phyloP scores from a whole-genome alignment of 1,140 invertebrate species.

The Lethrus apterus region DNA sequence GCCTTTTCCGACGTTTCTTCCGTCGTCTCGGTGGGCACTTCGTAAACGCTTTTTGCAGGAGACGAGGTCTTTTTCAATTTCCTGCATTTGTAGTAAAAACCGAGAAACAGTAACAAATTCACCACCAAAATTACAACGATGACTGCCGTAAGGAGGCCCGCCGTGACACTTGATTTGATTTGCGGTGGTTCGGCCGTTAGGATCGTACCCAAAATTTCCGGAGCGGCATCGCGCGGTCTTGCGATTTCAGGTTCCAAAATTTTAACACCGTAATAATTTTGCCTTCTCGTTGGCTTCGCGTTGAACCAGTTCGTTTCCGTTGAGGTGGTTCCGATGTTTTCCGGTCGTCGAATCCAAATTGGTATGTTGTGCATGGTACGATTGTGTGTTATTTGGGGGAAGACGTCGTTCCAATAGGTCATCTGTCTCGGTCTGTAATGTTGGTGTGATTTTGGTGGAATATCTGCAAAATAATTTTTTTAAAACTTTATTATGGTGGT shows the following conservation, averaged over 20 bases:
- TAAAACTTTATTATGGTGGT: constrained; percentile 8
- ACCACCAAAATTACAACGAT: constrained; percentile 73
- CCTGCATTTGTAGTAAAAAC: constrained; percentile 65
- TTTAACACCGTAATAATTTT: no score
- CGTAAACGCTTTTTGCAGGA: constrained; percentile 14
- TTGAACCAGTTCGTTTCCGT: no score
- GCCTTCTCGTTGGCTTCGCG: neutral
- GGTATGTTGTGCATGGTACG: neutral
- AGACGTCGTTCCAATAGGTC: constrained; percentile 63
- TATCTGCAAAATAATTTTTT: constrained; percentile 45
- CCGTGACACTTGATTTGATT: constrained; percentile 36
- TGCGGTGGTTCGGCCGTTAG: neutral
- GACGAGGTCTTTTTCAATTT: constrained; percentile 43
- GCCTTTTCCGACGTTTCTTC: constrained; percentile 3
- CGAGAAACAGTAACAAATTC: constrained; percentile 68
- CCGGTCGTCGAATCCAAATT: constrained; percentile 33
- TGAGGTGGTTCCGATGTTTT: constrained; percentile 42
- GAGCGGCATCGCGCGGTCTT: no score
- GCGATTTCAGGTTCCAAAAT: constrained; percentile 5
- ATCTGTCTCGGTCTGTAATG: constrained; percentile 59
- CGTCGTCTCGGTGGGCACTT: constrained; percentile 17
- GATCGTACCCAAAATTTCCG: no score
- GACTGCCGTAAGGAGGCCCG: constrained; percentile 68
- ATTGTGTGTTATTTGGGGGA: constrained; percentile 50
- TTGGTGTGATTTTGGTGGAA: constrained; percentile 55